Percentiles rank a stretch among this genome's conserved stretches.
phyloP scores from a whole-genome alignment of 2,113 vertebrate species.

The Ondatra zibethicus region DNA sequence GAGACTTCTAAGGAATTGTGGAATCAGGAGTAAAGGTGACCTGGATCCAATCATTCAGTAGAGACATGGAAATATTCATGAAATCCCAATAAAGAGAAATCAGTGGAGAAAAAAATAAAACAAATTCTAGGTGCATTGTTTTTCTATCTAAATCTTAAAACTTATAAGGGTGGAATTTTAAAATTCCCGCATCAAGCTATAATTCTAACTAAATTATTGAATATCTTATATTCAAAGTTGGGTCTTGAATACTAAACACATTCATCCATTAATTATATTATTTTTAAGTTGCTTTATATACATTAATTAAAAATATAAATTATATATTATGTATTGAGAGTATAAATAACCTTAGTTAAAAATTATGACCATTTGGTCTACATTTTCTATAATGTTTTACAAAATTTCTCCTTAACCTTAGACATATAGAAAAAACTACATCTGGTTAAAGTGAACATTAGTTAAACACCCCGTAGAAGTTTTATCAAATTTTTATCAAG shows the following conservation, averaged over 20 bases:
- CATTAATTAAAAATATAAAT: not conserved
- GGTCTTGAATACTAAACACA: not conserved
- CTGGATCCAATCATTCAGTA: not conserved
- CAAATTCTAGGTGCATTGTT: not conserved
- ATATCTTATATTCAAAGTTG: not conserved
- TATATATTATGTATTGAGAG: not conserved
- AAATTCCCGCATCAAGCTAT: not conserved
- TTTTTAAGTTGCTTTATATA: slow-evolving; percentile 36
- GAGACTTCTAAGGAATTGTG: not conserved
- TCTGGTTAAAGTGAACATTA: slow-evolving; percentile 34
- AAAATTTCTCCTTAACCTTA: not conserved
- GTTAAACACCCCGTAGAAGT: not conserved
- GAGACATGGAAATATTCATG: not conserved
- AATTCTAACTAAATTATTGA: not conserved
- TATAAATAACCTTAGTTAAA: not conserved
- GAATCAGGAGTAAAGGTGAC: not conserved
- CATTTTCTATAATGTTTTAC: not conserved
- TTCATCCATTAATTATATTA: not conserved
- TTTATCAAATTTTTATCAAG: slow-evolving; percentile 41
- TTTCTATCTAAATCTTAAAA: not conserved
- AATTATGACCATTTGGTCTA: not conserved
- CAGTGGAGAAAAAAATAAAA: not conserved
- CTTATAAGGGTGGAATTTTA: not conserved
- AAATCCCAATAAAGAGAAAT: not conserved
- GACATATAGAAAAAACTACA: not conserved